Conservation (phyloP, 53 echinoderm and acorn worm species). For the Arbacia lixula region DNA sequence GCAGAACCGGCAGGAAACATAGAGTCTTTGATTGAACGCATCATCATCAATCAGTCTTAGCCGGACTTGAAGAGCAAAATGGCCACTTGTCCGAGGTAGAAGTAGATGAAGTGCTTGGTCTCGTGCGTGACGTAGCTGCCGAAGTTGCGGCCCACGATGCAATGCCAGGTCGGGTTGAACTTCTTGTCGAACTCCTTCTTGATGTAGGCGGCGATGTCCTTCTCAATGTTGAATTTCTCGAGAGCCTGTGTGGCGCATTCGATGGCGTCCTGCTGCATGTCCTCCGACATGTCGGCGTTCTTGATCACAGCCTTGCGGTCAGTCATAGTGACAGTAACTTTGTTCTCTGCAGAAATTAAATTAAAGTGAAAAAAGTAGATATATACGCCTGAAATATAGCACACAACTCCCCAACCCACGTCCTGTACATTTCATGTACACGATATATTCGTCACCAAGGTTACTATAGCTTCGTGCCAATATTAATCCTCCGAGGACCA, state of each 20-base stretch:
- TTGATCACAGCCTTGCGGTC: slow-evolving; percentile 93
- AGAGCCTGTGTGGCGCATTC: slow-evolving; percentile 71
- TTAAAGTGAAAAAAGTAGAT: not conserved
- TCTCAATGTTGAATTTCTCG: slow-evolving; percentile 89
- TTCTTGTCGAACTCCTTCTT: slow-evolving; percentile 96
- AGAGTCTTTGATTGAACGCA: not conserved
- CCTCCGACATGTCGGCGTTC: slow-evolving; percentile 94
- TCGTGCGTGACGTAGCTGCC: slow-evolving; percentile 97
- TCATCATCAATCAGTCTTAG: not conserved
- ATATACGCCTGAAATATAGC: not conserved
- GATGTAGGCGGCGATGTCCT: slow-evolving; percentile 88
- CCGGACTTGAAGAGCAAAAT: slow-evolving; percentile 87
- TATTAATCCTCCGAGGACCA: no score
- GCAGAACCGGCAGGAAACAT: no score
- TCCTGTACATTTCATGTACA: no score
- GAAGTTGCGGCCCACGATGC: slow-evolving; percentile 92
- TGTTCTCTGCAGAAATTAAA: not conserved
- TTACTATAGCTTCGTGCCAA: not conserved
- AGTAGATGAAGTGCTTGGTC: slow-evolving; percentile 97
- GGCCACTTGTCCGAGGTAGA: slow-evolving; percentile 89
- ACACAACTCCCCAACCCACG: no score
- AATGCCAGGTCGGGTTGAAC: slow-evolving; percentile 96
- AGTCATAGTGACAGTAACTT: slow-evolving; percentile 64
- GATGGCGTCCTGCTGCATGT: slow-evolving; percentile 82
- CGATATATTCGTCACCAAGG: not conserved